A percentile compares a stretch with the other conserved stretches of the same genome.
These are phyloP conservation scores for Tapirus terrestris DNA, from an alignment of 2,113 vertebrate species.

Conservation along the genomic window DNA sequence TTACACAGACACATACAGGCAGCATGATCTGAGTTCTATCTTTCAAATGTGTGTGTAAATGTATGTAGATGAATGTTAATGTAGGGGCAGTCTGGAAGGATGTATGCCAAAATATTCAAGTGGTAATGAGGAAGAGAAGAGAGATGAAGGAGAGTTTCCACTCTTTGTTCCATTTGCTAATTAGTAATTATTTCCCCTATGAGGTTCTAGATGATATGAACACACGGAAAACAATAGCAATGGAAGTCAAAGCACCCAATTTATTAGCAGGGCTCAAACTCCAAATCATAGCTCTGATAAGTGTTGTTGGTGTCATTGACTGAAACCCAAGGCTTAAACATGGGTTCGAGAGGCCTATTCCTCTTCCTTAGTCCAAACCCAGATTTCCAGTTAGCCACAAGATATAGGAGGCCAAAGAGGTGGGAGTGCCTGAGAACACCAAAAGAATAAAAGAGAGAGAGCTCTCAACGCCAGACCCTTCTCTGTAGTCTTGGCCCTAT, in stretches of 20 bases:
- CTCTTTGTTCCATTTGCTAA: background rate
- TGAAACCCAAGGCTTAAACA: background rate
- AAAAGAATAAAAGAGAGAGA: background rate
- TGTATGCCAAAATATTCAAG: background rate
- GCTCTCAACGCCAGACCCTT: background rate
- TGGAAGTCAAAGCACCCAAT: background rate
- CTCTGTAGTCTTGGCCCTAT: background rate
- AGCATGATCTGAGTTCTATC: background rate
- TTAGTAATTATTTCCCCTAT: background rate
- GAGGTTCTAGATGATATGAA: background rate
- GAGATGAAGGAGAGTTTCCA: background rate
- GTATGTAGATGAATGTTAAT: background rate
- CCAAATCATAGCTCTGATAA: background rate
- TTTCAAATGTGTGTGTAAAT: background rate
- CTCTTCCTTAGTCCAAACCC: background rate
- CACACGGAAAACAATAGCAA: background rate
- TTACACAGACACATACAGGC: background rate
- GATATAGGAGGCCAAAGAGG: background rate
- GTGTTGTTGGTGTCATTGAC: background rate
- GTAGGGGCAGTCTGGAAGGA: background rate
- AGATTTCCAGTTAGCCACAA: background rate
- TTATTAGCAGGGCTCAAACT: background rate
- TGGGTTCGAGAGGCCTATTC: background rate
- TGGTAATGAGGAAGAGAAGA: background rate
- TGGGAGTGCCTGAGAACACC: background rate